Percentiles rank a stretch among this genome's conserved stretches.
Evolutionary conservation across 2,113 vertebrate species (phyloP).

Genomic region (Ameiurus melas): DNA sequence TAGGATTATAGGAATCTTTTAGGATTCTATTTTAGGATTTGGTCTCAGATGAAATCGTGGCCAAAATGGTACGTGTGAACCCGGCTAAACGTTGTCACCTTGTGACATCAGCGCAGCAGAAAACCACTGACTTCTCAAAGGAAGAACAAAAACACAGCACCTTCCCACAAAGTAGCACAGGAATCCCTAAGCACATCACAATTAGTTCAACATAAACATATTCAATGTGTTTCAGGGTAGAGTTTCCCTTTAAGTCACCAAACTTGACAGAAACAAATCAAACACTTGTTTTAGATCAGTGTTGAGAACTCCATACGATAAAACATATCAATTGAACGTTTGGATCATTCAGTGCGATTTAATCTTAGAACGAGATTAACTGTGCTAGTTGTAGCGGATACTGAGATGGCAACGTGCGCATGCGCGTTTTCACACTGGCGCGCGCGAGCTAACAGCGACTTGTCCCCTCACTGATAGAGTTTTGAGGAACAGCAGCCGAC

Average conservation of each 20-base stretch:
- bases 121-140: neutral
- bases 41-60: no score
- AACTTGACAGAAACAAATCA: neutral
- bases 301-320: neutral
- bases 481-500: slow-evolving; percentile 3
- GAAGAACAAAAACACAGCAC: neutral
- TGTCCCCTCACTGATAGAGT: slow-evolving; percentile 1
- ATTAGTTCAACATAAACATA: neutral
- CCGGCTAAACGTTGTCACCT: no score
- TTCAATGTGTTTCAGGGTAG: neutral
- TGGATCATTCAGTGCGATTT: neutral
- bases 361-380: neutral
- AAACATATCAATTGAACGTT: neutral
- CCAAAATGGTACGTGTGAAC: no score
- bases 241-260: neutral
- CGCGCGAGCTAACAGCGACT: neutral
- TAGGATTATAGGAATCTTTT: no score
- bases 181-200: neutral
- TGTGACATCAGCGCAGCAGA: neutral
- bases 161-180: neutral
- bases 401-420: neutral
- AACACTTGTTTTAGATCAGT: neutral
- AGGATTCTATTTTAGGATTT: no score
- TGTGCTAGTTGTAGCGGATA: no score
- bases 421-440: neutral